Conservation (phyloP, 1,140 invertebrate genomes). For the Macrotrachela quadricornifera region DNA sequence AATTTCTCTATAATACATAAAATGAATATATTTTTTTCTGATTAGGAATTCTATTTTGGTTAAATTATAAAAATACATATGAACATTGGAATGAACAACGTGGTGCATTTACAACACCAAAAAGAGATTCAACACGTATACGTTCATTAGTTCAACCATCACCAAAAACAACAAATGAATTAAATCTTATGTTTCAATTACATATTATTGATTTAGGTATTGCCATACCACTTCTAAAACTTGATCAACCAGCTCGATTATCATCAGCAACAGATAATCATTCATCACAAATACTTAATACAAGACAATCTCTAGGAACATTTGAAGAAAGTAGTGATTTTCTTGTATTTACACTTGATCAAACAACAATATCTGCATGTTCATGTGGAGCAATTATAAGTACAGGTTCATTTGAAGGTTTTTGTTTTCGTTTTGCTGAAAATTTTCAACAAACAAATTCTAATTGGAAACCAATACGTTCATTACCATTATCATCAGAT, state of each 20-base stretch:
- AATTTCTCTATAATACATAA: too few relatives aligned
- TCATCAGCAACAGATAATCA: not conserved
- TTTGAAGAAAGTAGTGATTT: not conserved
- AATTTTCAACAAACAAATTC: slow-evolving; percentile 85
- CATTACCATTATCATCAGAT: slow-evolving; percentile 40
- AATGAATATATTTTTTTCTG: too few relatives aligned
- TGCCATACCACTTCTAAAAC: not conserved
- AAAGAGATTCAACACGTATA: too few relatives aligned
- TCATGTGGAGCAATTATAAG: slow-evolving; percentile 56
- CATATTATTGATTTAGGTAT: slow-evolving; percentile 5
- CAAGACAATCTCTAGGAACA: too few relatives aligned
- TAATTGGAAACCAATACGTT: slow-evolving; percentile 67
- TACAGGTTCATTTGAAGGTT: slow-evolving; percentile 52
- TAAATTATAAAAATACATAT: slow-evolving; percentile 94
- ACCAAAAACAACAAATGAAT: not conserved
- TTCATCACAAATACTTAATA: too few relatives aligned
- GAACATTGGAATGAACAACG: slow-evolving; percentile 95
- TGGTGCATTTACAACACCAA: too few relatives aligned
- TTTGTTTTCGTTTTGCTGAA: slow-evolving; percentile 77
- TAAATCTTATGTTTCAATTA: not conserved
- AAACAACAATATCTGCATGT: slow-evolving; percentile 71
- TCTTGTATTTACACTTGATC: slow-evolving; percentile 76
- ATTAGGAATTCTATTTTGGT: slow-evolving; percentile 78
- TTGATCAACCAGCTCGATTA: not conserved
- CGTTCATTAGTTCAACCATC: not conserved